These are phyloP conservation scores for Dromas ardeola DNA, from an alignment of 2,113 vertebrate species.

Conservation along the genomic window DNA sequence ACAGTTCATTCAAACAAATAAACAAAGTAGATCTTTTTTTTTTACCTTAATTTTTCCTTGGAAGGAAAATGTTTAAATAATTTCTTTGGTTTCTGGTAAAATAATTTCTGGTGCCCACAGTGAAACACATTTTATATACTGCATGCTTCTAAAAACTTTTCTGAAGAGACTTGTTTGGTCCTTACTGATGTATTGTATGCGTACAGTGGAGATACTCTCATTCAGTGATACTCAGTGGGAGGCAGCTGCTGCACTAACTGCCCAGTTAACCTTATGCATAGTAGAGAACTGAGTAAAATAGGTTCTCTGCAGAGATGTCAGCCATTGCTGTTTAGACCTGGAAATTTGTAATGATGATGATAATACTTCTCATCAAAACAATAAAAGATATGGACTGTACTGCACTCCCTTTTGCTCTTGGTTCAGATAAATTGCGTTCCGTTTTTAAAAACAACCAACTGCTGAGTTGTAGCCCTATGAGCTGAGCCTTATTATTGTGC, in stretches of 20 bases:
- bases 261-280: neutral
- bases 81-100: neutral
- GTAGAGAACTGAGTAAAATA: neutral
- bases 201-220: neutral
- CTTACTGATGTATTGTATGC: neutral
- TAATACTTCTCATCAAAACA: neutral
- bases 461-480: neutral
- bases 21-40: neutral
- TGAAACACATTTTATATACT: neutral
- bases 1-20: neutral
- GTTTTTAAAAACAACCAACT: neutral
- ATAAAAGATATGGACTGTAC: too few relatives aligned
- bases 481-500: neutral
- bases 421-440: neutral
- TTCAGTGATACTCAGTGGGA: neutral
- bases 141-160: neutral
- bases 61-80: neutral
- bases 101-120: neutral
- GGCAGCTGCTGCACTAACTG: neutral
- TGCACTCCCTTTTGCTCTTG: too few relatives aligned
- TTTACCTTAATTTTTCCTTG: neutral
- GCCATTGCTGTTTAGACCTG: neutral
- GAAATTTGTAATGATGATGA: neutral
- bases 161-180: neutral
- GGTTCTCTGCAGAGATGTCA: neutral